Percentiles rank a stretch among this genome's conserved stretches.
Conservation (phyloP, 2,888 invertebrate genomes). For the Strigamia transsilvanica region DNA sequence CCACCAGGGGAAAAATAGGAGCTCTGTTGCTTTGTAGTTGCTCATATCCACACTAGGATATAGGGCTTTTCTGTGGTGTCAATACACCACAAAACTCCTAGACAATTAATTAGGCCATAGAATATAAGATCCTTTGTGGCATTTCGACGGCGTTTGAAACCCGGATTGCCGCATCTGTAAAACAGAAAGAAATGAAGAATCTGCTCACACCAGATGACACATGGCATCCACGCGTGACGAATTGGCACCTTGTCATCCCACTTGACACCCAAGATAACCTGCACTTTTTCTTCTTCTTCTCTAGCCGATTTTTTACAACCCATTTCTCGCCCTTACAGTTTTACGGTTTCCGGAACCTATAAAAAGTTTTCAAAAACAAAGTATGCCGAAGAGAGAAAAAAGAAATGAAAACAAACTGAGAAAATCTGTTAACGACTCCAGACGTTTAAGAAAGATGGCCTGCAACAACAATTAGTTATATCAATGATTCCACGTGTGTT, state of each 20-base stretch:
- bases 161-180: no score
- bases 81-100: no score
- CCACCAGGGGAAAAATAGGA: no score
- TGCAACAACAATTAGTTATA: neutral
- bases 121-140: no score
- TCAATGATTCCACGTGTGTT: neutral
- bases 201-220: no score
- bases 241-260: neutral
- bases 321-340: neutral
- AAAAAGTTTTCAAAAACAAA: no score
- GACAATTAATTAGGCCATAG: no score
- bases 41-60: no score
- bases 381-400: neutral
- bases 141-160: no score
- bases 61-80: no score
- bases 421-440: constrained; percentile 2
- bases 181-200: no score
- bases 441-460: neutral
- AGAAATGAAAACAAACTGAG: neutral
- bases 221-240: neutral
- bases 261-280: neutral
- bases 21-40: no score
- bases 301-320: neutral
- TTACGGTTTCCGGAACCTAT: neutral
- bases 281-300: neutral